phyloP scores from a whole-genome alignment of 2,113 vertebrate species.

The Melanerpes aurifrons region DNA sequence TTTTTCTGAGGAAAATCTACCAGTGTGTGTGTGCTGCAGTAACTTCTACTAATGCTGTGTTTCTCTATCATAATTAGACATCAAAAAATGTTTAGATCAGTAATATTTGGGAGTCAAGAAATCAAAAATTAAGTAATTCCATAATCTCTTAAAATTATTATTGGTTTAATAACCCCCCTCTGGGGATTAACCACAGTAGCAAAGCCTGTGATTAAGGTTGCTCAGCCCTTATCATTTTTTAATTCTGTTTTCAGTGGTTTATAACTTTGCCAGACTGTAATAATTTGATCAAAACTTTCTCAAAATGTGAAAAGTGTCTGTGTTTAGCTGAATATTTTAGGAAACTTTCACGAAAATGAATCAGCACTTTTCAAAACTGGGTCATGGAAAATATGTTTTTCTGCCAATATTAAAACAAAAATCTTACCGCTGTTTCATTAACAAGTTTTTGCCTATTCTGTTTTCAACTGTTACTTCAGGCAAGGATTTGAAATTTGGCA shows the following conservation, averaged over 20 bases:
- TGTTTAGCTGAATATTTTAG: slow-evolving; percentile 42
- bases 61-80: slow-evolving; percentile 6
- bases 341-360: slow-evolving; percentile 38
- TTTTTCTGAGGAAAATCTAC: background rate
- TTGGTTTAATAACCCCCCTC: slow-evolving; percentile 22
- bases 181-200: slow-evolving; percentile 11
- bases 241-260: slow-evolving; percentile 35
- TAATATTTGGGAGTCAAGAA: slow-evolving; percentile 13
- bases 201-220: slow-evolving; percentile 40
- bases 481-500: slow-evolving; percentile 23
- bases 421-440: slow-evolving; percentile 17
- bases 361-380: slow-evolving; percentile 45
- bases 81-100: slow-evolving; percentile 22
- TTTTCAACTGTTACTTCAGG: slow-evolving; percentile 39
- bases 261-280: slow-evolving; percentile 25
- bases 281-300: slow-evolving; percentile 51
- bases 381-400: slow-evolving; percentile 44
- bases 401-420: slow-evolving; percentile 38
- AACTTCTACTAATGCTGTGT: background rate
- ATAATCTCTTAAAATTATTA: slow-evolving; percentile 34
- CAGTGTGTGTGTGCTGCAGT: background rate
- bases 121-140: slow-evolving; percentile 34
- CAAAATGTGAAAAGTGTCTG: background rate
- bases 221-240: slow-evolving; percentile 25
- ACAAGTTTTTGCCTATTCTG: background rate